Conservation (phyloP, 2,113 vertebrate species). For the Hypanus sabinus region DNA sequence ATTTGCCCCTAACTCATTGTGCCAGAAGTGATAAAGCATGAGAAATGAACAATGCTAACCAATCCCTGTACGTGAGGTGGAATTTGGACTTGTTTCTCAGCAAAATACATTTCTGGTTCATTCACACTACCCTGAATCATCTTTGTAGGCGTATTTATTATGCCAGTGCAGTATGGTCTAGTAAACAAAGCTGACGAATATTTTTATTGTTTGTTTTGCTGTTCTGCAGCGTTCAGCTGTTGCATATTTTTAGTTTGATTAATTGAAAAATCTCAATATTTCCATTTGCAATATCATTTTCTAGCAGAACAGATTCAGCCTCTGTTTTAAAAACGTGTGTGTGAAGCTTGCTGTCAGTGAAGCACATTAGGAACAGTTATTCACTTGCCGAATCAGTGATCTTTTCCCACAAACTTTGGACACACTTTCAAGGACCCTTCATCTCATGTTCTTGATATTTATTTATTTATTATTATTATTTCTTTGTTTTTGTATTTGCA, state of each 20-base stretch:
- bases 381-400: too few relatives aligned
- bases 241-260: background rate
- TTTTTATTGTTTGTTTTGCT: background rate
- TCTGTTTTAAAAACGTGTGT: background rate
- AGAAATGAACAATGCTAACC: background rate
- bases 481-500: too few relatives aligned
- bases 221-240: background rate
- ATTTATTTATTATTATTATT: too few relatives aligned
- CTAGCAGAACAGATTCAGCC: background rate
- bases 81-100: slow-evolving; percentile 20
- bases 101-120: background rate
- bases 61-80: background rate
- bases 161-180: background rate
- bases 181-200: background rate
- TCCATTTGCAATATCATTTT: background rate
- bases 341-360: background rate
- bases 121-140: background rate
- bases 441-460: too few relatives aligned
- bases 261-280: background rate
- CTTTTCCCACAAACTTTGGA: too few relatives aligned
- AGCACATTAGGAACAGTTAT: background rate
- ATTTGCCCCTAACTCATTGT: background rate
- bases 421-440: too few relatives aligned
- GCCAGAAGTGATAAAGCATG: background rate
- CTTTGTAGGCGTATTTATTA: background rate